Evolutionary conservation across 2,113 vertebrate species (phyloP).

Genomic region (Motacilla tschutschensis): DNA sequence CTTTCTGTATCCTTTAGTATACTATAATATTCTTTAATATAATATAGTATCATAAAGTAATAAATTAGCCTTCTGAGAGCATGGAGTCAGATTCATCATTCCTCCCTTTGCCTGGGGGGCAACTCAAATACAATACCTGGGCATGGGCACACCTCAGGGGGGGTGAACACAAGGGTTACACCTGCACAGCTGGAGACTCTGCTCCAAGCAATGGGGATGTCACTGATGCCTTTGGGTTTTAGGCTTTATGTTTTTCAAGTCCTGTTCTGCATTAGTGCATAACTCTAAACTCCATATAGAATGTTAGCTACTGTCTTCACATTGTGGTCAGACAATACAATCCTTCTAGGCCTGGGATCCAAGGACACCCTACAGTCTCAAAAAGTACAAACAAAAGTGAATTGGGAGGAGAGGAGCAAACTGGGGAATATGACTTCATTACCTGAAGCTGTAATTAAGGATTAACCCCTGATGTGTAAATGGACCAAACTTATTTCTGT

Average conservation of each 20-base stretch:
- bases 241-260: background rate
- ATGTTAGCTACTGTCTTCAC: background rate
- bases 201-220: rapidly evolving
- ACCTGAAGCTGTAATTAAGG: background rate
- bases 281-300: background rate
- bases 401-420: background rate
- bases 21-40: too few species aligned
- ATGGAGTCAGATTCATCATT: too few species aligned
- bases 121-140: too few species aligned
- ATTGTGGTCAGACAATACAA: background rate
- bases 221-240: background rate
- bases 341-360: rapidly evolving
- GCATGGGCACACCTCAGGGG: rapidly evolving
- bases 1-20: too few species aligned
- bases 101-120: too few species aligned
- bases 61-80: too few species aligned
- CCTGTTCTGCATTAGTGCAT: background rate
- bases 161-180: rapidly evolving
- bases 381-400: background rate
- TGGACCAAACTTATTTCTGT: background rate
- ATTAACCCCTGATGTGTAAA: background rate
- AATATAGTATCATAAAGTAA: too few species aligned
- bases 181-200: background rate
- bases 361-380: background rate
- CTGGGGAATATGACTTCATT: background rate